These are phyloP conservation scores for Drosophila suzukii DNA, from an alignment of 1,140 invertebrate species.

Conservation along the genomic window DNA sequence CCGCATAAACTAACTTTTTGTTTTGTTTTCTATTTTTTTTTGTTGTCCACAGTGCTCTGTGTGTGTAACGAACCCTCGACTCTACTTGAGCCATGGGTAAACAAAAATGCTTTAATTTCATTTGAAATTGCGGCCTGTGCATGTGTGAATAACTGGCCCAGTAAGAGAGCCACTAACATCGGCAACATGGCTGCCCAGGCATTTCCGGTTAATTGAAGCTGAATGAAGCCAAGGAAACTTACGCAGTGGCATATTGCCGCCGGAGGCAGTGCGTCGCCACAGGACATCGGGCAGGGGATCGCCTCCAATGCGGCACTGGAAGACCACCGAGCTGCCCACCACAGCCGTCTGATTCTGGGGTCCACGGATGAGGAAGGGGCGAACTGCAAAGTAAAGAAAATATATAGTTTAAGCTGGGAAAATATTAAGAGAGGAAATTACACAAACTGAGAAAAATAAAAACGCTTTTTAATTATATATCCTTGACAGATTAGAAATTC, in stretches of 20 bases:
- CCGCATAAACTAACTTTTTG: constrained; percentile 72
- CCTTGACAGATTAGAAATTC: neutral
- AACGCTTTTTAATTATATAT: neutral
- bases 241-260: constrained; percentile 90
- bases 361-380: constrained; percentile 91
- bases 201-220: constrained; percentile 77
- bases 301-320: constrained; percentile 92
- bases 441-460: too few species aligned
- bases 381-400: constrained; percentile 86
- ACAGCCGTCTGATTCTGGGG: constrained; percentile 91
- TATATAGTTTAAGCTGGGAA: neutral
- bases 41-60: constrained; percentile 10
- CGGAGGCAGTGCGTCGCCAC: constrained; percentile 89
- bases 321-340: constrained; percentile 90
- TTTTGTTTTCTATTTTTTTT: constrained; percentile 26
- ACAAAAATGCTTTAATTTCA: constrained; percentile 75
- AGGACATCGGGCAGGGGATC: constrained; percentile 91
- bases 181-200: constrained; percentile 53
- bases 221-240: constrained; percentile 57
- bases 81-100: constrained; percentile 42
- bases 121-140: constrained; percentile 57
- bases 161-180: constrained; percentile 26
- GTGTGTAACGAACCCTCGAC: constrained; percentile 35
- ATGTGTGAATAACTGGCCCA: constrained; percentile 41
- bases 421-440: neutral